Base-by-base conservation (phyloP, 1,140 invertebrate species). In the Eubasilissa regina region DNA sequence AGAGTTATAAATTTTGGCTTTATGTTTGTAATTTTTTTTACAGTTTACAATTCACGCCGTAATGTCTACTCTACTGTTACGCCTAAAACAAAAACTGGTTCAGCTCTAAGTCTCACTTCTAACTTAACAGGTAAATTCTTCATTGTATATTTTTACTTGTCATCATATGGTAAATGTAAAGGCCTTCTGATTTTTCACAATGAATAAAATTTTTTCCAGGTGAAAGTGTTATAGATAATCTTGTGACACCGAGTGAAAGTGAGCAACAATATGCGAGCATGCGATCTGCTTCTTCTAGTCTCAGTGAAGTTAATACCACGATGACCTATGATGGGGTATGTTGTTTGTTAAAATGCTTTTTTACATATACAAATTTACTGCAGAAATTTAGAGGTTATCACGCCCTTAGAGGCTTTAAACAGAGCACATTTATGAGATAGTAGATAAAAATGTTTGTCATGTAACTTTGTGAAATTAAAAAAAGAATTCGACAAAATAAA, bases 41-140 rank as follows among this genome's bases (percentile, higher is more conserved):
- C 70, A 91, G 90, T 91, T 1, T 91, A 90, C 77, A 93, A 93
- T 85, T 92, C 91, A 1, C 88, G 92, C 79, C 86, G 90, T 75
- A 89, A 83, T 48, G 85, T 90, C 1, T 93, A 93, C 82, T 87
- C 89, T 3, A 90, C 89, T n/a, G 86, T 89, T n/a, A 87, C 86
- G 53, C 87, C 88, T 0, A 88, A 87, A 83, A 78, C 86, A 10
- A 84, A 85, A 74, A 80, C 66, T 19, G 75, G 79, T 10, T 86
- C 85, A 0, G 80, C 78, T 4, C 80, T 81, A 35, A 88, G 86
- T 84, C 75, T 86, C 43, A 66, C 17, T n/a, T 73, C 77, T 11
- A 78, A 70, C 6, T 9, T 60, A 17, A 73, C 77, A 51, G 55
- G 77, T 78, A 73, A 60, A 7, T n/a, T n/a, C n/a, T n/a, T n/a